Evolutionary conservation across 2,797 vertebrate species (phyloP).

Genomic region (Zenarchopterus dispar): DNA sequence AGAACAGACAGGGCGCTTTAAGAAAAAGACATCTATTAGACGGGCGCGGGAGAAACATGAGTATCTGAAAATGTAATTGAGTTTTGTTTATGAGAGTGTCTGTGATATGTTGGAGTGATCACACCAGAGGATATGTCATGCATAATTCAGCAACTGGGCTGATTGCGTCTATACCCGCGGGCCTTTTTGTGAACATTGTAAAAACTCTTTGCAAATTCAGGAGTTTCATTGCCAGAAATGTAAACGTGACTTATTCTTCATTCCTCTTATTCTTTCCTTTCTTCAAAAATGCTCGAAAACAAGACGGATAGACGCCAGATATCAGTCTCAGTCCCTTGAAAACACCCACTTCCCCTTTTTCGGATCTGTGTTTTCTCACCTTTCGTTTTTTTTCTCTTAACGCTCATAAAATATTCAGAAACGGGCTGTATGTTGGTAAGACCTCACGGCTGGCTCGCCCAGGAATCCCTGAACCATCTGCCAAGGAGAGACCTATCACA

Average conservation of each 20-base stretch:
- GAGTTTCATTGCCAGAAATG: background rate
- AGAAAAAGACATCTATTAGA: background rate
- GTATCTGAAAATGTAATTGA: slow-evolving; percentile 23
- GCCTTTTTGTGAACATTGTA: slow-evolving; percentile 37
- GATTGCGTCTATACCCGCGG: slow-evolving; percentile 47
- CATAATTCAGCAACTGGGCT: slow-evolving; percentile 63
- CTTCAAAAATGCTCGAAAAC: no score
- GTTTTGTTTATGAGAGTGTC: slow-evolving; percentile 40
- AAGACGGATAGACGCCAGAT: background rate
- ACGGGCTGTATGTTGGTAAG: background rate
- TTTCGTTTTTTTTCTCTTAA: background rate
- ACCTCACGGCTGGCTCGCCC: slow-evolving; percentile 9
- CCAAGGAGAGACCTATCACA: slow-evolving; percentile 1
- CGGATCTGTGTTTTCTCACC: background rate
- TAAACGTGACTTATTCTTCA: background rate
- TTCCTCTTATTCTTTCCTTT: no score
- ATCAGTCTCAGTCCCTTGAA: background rate
- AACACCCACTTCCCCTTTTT: background rate
- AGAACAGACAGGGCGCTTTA: no score
- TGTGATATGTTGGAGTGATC: slow-evolving; percentile 39
- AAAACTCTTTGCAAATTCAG: slow-evolving; percentile 24
- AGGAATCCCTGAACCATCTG: slow-evolving; percentile 7
- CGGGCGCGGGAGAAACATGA: background rate
- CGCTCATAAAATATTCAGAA: background rate
- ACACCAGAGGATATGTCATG: slow-evolving; percentile 42